phyloP scores from a whole-genome alignment of 2,888 invertebrate species.

The Poecilus cupreus region DNA sequence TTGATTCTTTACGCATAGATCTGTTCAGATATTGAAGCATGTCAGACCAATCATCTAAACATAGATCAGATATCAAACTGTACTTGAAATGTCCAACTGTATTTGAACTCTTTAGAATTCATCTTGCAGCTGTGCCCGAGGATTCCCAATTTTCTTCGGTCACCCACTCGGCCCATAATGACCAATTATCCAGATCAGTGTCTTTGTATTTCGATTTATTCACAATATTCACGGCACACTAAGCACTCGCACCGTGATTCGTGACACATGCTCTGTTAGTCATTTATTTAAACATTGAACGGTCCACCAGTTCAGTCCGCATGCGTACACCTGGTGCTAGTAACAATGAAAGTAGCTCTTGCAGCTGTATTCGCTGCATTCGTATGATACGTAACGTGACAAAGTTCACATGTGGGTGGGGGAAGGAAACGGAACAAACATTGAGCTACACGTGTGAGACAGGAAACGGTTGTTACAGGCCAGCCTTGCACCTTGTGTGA shows the following conservation, averaged over 20 bases:
- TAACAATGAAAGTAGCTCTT: constrained; percentile 14
- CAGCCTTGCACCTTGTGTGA: constrained; percentile 10
- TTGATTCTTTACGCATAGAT: no score
- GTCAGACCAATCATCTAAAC: no score
- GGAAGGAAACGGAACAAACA: constrained; percentile 39
- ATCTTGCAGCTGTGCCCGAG: no score
- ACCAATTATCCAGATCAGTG: neutral
- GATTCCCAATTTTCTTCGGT: neutral
- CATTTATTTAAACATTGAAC: no score
- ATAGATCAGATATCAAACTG: no score
- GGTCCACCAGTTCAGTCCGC: no score
- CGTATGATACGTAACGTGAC: constrained; percentile 8
- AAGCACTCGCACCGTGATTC: constrained; percentile 4
- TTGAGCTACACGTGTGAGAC: neutral
- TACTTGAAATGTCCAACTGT: no score
- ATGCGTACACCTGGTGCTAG: constrained; percentile 6
- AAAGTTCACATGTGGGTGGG: constrained; percentile 8
- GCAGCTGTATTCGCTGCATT: constrained; percentile 13
- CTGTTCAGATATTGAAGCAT: no score
- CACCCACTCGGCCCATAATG: neutral
- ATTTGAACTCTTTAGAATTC: no score
- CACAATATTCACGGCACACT: constrained; percentile 7
- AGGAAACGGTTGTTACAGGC: constrained; percentile 14
- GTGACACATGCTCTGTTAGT: neutral
- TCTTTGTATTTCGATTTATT: neutral